These are phyloP conservation scores for Symphodus melops DNA, from an alignment of 2,113 vertebrate genomes.

Conservation along the genomic window DNA sequence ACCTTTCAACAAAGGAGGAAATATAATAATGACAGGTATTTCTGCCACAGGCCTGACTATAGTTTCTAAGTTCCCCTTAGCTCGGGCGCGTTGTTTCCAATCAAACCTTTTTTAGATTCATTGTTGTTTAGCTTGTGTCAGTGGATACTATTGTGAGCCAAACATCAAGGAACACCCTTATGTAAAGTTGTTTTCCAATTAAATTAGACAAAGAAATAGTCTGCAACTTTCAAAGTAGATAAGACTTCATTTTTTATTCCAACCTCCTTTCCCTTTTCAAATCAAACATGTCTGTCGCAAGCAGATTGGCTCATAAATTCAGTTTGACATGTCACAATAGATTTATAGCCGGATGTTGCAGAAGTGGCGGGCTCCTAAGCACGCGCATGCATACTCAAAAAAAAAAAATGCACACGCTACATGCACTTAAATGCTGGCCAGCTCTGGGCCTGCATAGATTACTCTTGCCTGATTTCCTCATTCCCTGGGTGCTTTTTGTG, in stretches of 20 bases:
- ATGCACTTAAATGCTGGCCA: conserved; percentile 47
- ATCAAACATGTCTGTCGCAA: conserved; percentile 91
- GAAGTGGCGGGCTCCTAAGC: conserved; percentile 86
- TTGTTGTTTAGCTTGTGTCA: not conserved
- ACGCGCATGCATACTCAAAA: conserved; percentile 11
- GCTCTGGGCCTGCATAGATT: conserved; percentile 89
- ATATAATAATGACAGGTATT: not conserved
- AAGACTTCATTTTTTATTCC: conserved; percentile 42
- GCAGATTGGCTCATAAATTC: conserved; percentile 95
- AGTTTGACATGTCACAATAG: conserved; percentile 99
- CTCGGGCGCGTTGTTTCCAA: not conserved
- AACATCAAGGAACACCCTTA: not conserved
- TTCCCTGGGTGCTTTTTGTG: conserved; percentile 92
- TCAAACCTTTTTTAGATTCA: not conserved
- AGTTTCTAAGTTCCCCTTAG: not conserved
- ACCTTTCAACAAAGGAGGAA: conserved; percentile 2
- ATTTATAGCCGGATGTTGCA: conserved; percentile 99
- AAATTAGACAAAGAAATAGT: not conserved
- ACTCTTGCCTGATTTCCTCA: conserved; percentile 97
- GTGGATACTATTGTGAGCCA: not conserved
- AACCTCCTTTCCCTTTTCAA: conserved; percentile 75
- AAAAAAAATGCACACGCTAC: conserved; percentile 25
- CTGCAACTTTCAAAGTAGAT: conserved; percentile 44
- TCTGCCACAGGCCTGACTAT: not conserved
- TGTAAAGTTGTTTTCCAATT: too few species aligned